Evolutionary conservation across 2,888 invertebrate species (phyloP).

Genomic region (Osedax fenrisi): DNA sequence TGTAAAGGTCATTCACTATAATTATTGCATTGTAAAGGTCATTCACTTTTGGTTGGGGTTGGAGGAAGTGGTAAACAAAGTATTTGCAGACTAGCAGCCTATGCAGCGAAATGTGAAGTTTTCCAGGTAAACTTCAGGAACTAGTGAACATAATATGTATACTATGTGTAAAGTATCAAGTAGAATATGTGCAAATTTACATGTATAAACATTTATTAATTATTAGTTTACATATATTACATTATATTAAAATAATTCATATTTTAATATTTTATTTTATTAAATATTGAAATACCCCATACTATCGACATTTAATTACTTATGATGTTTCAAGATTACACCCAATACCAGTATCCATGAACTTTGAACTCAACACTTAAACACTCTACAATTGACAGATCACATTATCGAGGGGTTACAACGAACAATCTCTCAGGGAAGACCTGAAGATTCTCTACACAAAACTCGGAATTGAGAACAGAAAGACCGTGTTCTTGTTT

Average conservation of each 20-base stretch:
- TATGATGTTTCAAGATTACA: no score
- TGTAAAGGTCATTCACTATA: no score
- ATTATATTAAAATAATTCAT: no score
- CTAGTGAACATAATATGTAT: background rate
- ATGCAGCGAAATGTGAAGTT: conserved; percentile 67
- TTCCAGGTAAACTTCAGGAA: conserved; percentile 32
- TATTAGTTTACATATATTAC: no score
- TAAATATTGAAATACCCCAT: no score
- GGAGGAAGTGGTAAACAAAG: conserved; percentile 79
- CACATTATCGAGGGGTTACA: conserved; percentile 70
- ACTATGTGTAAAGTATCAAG: background rate
- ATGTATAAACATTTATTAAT: no score
- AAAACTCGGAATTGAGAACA: conserved; percentile 66
- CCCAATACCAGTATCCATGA: no score
- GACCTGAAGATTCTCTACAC: conserved; percentile 69
- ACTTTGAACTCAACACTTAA: no score
- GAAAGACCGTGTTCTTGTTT: conserved; percentile 70
- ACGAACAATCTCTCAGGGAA: conserved; percentile 68
- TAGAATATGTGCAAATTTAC: background rate
- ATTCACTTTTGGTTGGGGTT: conserved; percentile 72
- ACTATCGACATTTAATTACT: no score
- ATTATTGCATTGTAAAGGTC: conserved; percentile 44
- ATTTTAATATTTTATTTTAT: no score
- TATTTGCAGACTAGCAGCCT: conserved; percentile 66
- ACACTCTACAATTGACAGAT: no score